Evolutionary conservation across 1,140 invertebrate species (phyloP).

Genomic region (Vanessa atalanta): DNA sequence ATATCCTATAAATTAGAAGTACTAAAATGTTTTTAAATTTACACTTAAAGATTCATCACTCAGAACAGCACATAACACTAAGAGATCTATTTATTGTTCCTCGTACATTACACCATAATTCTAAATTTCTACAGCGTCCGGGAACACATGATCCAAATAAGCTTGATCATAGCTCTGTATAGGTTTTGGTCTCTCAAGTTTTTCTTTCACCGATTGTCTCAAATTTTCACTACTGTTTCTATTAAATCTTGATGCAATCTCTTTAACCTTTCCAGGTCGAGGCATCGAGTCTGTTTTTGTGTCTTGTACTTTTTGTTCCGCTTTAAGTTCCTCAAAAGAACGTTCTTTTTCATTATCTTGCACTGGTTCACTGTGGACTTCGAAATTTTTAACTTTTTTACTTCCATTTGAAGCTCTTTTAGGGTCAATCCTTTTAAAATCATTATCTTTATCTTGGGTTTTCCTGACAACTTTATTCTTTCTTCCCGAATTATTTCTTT

Average conservation of each 20-base stretch:
- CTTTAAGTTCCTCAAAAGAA: conserved; percentile 49
- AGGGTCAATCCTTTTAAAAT: conserved; percentile 34
- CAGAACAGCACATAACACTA: conserved; percentile 31
- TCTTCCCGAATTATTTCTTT: conserved; percentile 57
- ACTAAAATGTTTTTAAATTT: conserved; percentile 25
- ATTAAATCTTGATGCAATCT: conserved; percentile 73
- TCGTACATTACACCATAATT: conserved; percentile 31
- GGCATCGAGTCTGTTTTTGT: conserved; percentile 54
- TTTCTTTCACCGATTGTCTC: conserved; percentile 45
- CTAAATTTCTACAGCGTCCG: conserved; percentile 78
- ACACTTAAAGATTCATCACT: conserved; percentile 22
- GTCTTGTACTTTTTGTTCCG: conserved; percentile 42
- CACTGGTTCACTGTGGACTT: conserved; percentile 28
- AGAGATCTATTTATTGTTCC: conserved; percentile 36
- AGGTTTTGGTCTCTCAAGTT: conserved; percentile 69
- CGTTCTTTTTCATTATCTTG: conserved; percentile 48
- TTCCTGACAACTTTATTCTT: conserved; percentile 37
- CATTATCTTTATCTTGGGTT: conserved; percentile 29
- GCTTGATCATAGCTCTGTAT: conserved; percentile 76
- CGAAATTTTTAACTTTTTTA: conserved; percentile 41
- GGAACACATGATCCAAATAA: conserved; percentile 78
- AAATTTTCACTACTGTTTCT: conserved; percentile 54
- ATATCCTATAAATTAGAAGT: conserved; percentile 28
- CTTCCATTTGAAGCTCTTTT: conserved; percentile 51
- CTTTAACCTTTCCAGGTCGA: conserved; percentile 71